A percentile compares a stretch with the other conserved stretches of the same genome.
phyloP scores from a whole-genome alignment of 2,113 vertebrate species.

The Brienomyrus brachyistius region DNA sequence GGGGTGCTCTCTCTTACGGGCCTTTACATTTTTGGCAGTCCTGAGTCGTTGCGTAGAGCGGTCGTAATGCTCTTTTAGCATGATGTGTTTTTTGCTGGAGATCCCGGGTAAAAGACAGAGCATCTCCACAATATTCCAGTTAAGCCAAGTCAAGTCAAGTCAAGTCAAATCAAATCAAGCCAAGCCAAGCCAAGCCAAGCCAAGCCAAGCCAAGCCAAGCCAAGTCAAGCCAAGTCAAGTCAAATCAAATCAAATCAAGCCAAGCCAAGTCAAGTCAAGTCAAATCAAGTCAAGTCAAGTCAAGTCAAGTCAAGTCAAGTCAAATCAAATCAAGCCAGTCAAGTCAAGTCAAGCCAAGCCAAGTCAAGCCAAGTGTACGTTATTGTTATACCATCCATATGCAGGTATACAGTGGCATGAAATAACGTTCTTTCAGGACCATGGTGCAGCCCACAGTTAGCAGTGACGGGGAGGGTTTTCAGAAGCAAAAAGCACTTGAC shows the following conservation, averaged over 20 bases:
- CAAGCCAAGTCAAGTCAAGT: not conserved
- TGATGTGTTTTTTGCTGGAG: not conserved
- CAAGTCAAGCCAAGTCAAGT: too few species aligned
- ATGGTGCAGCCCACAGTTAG: not conserved
- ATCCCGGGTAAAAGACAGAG: not conserved
- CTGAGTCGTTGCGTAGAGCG: too few species aligned
- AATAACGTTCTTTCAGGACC: not conserved
- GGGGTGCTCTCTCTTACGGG: not conserved
- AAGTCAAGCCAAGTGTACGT: not conserved
- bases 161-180: too few species aligned
- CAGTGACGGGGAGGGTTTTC: not conserved
- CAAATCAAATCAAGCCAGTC: too few species aligned
- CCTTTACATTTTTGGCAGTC: not conserved
- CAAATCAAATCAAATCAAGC: too few species aligned
- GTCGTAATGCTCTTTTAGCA: not conserved
- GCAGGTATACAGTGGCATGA: not conserved
- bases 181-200: too few species aligned
- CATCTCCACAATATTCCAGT: not conserved
- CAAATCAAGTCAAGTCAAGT: too few species aligned
- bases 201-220: too few species aligned
- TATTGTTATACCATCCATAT: not conserved
- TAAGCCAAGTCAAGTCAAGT: not conserved
- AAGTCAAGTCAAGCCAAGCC: too few species aligned
- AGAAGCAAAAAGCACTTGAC: not conserved
- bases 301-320: too few species aligned